Conservation (phyloP, 1,140 invertebrate genomes). For the Drosophila subpulchrella region DNA sequence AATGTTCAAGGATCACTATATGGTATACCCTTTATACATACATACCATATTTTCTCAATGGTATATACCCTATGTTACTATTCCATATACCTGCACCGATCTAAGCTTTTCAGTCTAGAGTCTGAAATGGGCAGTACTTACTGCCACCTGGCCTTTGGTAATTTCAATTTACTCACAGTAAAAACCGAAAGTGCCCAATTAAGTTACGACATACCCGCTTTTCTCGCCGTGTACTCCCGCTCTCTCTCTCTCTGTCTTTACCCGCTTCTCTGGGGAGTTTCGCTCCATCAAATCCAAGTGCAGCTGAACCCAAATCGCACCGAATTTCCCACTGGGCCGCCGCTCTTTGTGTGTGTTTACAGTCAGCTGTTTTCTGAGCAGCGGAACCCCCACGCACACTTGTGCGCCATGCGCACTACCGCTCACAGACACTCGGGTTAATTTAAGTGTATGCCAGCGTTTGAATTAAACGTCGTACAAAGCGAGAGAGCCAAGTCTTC, state of each 20-base stretch:
- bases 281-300: constrained; percentile 37
- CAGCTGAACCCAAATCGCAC: constrained; percentile 40
- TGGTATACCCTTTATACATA: too few species aligned
- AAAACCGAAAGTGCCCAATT: neutral
- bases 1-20: too few species aligned
- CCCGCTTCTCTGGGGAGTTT: neutral
- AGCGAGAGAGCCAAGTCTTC: constrained; percentile 23
- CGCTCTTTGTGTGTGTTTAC: constrained; percentile 57
- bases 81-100: too few species aligned
- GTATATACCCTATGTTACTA: too few species aligned
- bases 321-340: constrained; percentile 42
- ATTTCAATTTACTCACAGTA: neutral
- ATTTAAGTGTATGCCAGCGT: constrained; percentile 54
- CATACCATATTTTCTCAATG: too few species aligned
- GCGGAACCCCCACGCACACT: constrained; percentile 9
- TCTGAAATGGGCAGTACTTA: neutral
- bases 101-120: neutral
- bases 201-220: neutral
- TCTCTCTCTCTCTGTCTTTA: neutral
- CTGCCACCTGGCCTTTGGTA: neutral
- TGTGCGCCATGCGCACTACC: constrained; percentile 12
- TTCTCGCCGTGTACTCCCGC: constrained; percentile 10
- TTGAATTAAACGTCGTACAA: constrained; percentile 39
- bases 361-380: constrained; percentile 61
- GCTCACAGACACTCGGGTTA: constrained; percentile 11